phyloP scores from a whole-genome alignment of 2,797 vertebrate species.

The Coranthus polyacanthus region DNA sequence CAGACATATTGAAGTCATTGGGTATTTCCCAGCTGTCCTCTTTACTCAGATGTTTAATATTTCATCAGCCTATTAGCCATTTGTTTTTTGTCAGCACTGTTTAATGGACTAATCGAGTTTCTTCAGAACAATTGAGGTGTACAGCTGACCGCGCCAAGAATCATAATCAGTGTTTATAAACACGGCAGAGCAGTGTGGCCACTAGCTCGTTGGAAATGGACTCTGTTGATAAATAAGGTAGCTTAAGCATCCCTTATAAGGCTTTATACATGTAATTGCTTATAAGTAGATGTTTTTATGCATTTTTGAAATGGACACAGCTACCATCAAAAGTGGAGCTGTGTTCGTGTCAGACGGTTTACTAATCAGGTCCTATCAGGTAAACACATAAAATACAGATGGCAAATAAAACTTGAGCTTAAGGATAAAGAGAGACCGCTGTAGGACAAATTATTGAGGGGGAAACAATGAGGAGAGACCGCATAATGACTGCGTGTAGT shows the following conservation, averaged over 20 bases:
- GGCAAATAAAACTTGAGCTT: conserved; percentile 40
- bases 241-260: conserved; percentile 36
- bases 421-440: conserved; percentile 25
- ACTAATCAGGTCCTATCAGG: conserved; percentile 12
- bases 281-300: conserved; percentile 16
- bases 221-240: conserved; percentile 52
- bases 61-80: conserved; percentile 34
- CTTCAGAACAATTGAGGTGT: conserved; percentile 37
- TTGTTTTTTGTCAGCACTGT: conserved; percentile 49
- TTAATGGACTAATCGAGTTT: conserved; percentile 36
- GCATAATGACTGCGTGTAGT: conserved; percentile 36
- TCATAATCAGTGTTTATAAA: conserved; percentile 57
- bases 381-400: conserved; percentile 4
- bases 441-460: conserved; percentile 31
- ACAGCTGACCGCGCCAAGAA: conserved; percentile 30
- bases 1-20: conserved; percentile 7
- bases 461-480: conserved; percentile 37
- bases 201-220: conserved; percentile 29
- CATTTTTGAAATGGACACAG: not conserved
- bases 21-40: conserved; percentile 13
- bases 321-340: not conserved
- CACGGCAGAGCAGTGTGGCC: conserved; percentile 21
- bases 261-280: conserved; percentile 26
- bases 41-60: conserved; percentile 28
- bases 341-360: no score